Evolutionary conservation across 2,888 invertebrate genomes (phyloP), one percentile per base, ranked within the genome.

Genomic region (Autographa pulchrina): DNA sequence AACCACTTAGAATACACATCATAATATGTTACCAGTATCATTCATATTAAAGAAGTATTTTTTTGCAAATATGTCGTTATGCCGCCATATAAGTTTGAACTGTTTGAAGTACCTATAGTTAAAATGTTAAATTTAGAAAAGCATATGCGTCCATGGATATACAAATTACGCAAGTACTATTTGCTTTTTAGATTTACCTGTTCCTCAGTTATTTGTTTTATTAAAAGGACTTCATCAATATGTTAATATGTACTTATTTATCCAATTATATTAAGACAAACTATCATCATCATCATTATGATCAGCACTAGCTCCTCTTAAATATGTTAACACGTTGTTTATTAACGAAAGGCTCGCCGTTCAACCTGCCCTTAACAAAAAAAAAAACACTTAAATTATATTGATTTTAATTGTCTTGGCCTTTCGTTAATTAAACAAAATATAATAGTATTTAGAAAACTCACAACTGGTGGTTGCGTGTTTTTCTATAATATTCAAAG

Each of bases 401-500:
- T 48, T n/a, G 5, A 7, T 7, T 16, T 7, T n/a, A 43, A 2
- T 48, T n/a, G 8, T 48, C 5, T 3, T 16, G 16, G 48, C n/a
- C 48, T n/a, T 48, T 48, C 6, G 48, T 48, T 48, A n/a, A n/a
- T 48, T 48, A 48, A 6, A n/a, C 48, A n/a, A 6, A 48, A 4
- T 48, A 48, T 48, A 16, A 48, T 48, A n/a, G 7, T 48, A 48
- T 48, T 6, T 48, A 31, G 43, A 63, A 68, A 77, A 70, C 58
- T 52, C n/a, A 65, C 74, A 66, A 77, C 67, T 38, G 8, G 16
- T 48, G 58, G 13, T 77, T 77, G 71, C 60, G 3, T 31, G 6
- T 31, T 65, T 67, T 72, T 67, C 52, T 56, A 68, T 54, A 70
- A 72, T 78, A 66, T 61, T 31, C 66, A 62, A 79, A 78, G 77